These are phyloP conservation scores for Caenorhabditis angaria DNA, from an alignment of 2,888 invertebrate species.

Conservation along the genomic window DNA sequence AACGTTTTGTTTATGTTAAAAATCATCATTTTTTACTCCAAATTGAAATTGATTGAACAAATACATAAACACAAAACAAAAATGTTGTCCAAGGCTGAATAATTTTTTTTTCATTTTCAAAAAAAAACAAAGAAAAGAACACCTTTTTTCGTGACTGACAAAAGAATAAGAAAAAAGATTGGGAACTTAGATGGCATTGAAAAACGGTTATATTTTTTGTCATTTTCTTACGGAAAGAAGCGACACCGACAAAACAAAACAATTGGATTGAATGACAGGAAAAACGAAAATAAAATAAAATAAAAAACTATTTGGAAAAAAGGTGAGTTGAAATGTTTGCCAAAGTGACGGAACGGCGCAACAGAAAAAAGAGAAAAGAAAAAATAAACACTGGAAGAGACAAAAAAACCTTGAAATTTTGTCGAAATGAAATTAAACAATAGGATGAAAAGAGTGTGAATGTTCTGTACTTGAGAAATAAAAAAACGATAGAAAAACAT, in stretches of 20 bases:
- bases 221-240: neutral
- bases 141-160: too few relatives aligned
- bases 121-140: too few relatives aligned
- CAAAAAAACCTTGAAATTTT: constrained; percentile 10
- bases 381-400: constrained; percentile 21
- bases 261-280: neutral
- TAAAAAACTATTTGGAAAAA: neutral
- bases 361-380: constrained; percentile 13
- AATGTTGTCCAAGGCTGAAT: too few relatives aligned
- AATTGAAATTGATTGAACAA: too few relatives aligned
- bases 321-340: constrained; percentile 4
- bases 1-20: too few relatives aligned
- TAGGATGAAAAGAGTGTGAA: constrained; percentile 8
- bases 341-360: constrained; percentile 1
- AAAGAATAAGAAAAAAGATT: neutral
- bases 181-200: constrained; percentile 2
- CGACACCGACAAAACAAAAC: neutral
- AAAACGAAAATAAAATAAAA: neutral
- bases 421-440: constrained; percentile 23
- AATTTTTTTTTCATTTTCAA: too few relatives aligned
- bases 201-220: neutral
- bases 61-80: too few relatives aligned
- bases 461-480: constrained; percentile 1
- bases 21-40: too few relatives aligned
- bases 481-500: neutral